phyloP scores from a whole-genome alignment of 2,797 vertebrate species.

The Picus viridis region DNA sequence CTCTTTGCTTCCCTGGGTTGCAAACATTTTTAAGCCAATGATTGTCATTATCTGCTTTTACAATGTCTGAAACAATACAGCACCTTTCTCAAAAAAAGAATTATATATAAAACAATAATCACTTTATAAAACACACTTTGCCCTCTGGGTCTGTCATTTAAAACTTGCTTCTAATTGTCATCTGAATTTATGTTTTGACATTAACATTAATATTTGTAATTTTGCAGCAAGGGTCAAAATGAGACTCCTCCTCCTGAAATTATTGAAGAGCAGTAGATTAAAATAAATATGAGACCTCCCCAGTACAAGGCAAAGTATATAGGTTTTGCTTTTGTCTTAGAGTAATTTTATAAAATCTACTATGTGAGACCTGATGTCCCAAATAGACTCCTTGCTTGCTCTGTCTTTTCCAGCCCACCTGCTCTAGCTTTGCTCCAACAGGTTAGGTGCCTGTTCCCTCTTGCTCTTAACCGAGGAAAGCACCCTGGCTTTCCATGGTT shows the following conservation, averaged over 20 bases:
- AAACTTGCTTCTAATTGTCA: neutral
- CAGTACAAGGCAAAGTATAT: neutral
- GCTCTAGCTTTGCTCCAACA: neutral
- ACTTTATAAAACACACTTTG: neutral
- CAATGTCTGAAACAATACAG: neutral
- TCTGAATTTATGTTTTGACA: neutral
- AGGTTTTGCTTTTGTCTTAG: neutral
- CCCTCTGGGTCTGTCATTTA: neutral
- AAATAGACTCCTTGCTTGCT: neutral
- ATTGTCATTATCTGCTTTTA: neutral
- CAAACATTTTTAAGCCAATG: neutral
- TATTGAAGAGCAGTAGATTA: neutral
- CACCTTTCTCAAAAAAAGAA: neutral
- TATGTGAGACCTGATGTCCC: neutral
- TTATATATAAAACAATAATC: neutral
- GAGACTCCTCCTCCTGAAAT: neutral
- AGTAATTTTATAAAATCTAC: neutral
- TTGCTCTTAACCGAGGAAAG: neutral
- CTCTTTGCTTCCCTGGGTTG: neutral
- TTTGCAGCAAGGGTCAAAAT: neutral
- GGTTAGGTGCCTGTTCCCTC: neutral
- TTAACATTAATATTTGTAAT: neutral
- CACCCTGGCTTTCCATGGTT: neutral
- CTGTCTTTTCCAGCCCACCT: neutral
- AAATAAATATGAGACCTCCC: neutral